phyloP scores from a whole-genome alignment of 1,140 invertebrate species.

The Magallana gigas region DNA sequence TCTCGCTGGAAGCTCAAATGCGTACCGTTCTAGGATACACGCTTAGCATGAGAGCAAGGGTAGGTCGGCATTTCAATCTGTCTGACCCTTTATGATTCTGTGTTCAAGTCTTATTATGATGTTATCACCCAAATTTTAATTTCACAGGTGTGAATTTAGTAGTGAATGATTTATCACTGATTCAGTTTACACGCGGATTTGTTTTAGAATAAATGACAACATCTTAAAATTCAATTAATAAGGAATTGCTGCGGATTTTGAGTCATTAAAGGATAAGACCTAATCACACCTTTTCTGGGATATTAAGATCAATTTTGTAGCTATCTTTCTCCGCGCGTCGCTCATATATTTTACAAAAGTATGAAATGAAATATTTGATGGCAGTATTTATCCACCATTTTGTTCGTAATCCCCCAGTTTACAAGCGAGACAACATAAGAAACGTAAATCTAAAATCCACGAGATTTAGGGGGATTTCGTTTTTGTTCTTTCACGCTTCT shows the following conservation, averaged over 20 bases:
- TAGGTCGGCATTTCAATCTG: not conserved
- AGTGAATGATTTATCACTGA: conserved; percentile 17
- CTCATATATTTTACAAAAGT: conserved; percentile 33
- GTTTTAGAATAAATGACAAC: conserved; percentile 35
- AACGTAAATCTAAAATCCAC: conserved; percentile 13
- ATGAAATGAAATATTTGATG: conserved; percentile 38
- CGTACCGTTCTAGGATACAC: not conserved
- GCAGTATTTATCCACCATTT: conserved; percentile 33
- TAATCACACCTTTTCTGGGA: conserved; percentile 16
- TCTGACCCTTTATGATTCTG: not conserved
- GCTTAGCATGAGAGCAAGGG: not conserved
- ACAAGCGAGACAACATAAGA: not conserved
- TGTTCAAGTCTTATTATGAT: conserved; percentile 15
- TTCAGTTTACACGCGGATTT: conserved; percentile 4
- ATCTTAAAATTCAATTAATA: conserved; percentile 39
- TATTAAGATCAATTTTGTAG: conserved; percentile 32
- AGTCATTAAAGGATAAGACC: conserved; percentile 27
- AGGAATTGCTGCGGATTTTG: conserved; percentile 22
- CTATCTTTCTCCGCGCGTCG: conserved; percentile 21
- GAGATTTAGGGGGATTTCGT: conserved; percentile 12
- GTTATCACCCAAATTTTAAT: conserved; percentile 33
- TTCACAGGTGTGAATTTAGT: conserved; percentile 35
- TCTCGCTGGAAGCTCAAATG: not conserved
- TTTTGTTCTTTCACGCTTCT: conserved; percentile 22
- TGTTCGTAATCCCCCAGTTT: not conserved